Base-by-base conservation (phyloP, 2,797 vertebrate genomes). In the Chelonia mydas region DNA sequence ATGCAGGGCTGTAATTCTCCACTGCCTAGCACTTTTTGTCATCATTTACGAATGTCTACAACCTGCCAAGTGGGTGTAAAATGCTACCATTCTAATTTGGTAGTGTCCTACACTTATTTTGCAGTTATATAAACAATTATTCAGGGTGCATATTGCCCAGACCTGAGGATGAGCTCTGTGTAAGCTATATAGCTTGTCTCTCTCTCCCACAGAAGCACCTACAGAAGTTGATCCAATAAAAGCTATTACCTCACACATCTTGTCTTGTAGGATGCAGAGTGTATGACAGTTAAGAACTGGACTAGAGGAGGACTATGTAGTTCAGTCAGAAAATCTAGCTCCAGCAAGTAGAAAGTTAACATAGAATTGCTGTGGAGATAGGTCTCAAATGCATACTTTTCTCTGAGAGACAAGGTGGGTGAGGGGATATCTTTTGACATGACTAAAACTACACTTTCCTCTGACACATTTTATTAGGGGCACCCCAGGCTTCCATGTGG, bases 11-110 rank as follows among this genome's bases (percentile, higher is more conserved):
- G 25, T 11, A 1, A 65, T 49, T 81, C 53, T 89, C 15, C 37
- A 87, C 53, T 88, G 12, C 12, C 45, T 68, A 31, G 41, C 83
- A 53, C 17, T 61, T 91, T 61, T 65, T 90, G 72, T 74, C 37
- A 45, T 45, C 21, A 45, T 74, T 92, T 92, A 78, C 1, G 4
- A 54, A 33, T 79, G 21, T 88, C 9, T 12, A 77, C 16, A 11
- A 47, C 47, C 6, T n/a, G 74, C 7, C 9, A n/a, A 74, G 21
- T 3, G 25, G 10, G 51, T 83, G 37, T 76, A 86, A 78, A 57
- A 80, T 92, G 61, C 68, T 88, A 2, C 15, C 94, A 83, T 50
- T 94, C 21, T 84, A 50, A 82, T 23, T 19, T 49, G 11, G 86
- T 85, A 76, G 21, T 23, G 37, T 68, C 55, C 86, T 25, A 45